A percentile compares a stretch with the other conserved stretches of the same genome.
Conservation (phyloP, 2,888 invertebrate genomes). For the Meta bourneti region DNA sequence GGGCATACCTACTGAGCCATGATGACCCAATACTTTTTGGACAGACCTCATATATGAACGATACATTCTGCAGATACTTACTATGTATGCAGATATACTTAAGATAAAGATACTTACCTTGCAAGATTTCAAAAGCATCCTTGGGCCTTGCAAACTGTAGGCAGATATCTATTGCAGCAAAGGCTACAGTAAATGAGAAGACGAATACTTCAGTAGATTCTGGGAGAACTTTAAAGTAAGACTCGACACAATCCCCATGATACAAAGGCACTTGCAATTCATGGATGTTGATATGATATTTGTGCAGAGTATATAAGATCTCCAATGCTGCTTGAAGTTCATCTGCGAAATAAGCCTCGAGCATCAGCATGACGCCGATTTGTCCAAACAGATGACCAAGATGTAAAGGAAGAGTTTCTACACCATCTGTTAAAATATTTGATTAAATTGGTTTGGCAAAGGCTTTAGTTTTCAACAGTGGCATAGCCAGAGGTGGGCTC, state of each 20-base stretch:
- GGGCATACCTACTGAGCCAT: too few species aligned
- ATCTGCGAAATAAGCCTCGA: neutral
- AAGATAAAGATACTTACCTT: too few species aligned
- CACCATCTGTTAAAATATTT: neutral
- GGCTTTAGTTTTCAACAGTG: too few species aligned
- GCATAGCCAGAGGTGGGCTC: too few species aligned
- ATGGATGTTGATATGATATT: neutral
- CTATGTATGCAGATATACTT: too few species aligned
- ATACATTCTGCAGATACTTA: too few species aligned
- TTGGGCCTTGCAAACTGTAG: slow-evolving; percentile 31
- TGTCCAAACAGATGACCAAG: neutral
- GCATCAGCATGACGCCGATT: neutral
- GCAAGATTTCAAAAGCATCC: slow-evolving; percentile 37
- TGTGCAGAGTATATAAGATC: neutral
- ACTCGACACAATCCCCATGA: neutral
- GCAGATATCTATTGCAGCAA: slow-evolving; percentile 49
- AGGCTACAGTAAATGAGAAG: slow-evolving; percentile 24
- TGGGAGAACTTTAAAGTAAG: neutral
- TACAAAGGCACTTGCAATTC: neutral
- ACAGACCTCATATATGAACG: too few species aligned
- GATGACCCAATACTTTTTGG: too few species aligned
- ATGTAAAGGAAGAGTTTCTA: neutral
- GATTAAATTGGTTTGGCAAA: neutral
- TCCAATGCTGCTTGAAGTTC: neutral
- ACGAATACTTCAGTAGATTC: neutral